Percentiles rank a stretch among this genome's conserved stretches.
phyloP scores from a whole-genome alignment of 2,113 vertebrate genomes.

The Furnarius figulus region DNA sequence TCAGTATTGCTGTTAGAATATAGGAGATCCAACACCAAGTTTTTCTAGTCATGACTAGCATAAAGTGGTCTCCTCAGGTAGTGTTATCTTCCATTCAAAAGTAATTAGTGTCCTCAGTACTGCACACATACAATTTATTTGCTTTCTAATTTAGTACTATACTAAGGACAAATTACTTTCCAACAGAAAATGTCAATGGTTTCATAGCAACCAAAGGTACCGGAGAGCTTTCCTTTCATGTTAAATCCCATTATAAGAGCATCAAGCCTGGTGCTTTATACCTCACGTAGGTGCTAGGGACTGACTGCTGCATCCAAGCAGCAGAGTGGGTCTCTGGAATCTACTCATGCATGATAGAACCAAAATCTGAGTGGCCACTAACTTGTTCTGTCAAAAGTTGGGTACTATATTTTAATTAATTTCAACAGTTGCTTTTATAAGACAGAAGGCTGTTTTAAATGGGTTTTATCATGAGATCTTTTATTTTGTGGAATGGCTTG shows the following conservation, averaged over 20 bases:
- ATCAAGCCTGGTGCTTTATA: background rate
- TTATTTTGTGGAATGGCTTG: conserved; percentile 11
- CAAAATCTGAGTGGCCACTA: background rate
- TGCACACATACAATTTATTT: conserved; percentile 1
- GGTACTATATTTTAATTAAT: background rate
- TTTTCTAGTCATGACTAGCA: background rate
- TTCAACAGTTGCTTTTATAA: background rate
- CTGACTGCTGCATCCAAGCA: background rate
- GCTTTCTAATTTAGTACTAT: conserved; percentile 29
- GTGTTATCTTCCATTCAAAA: background rate
- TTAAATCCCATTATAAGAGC: background rate
- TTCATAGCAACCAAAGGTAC: conserved; percentile 51
- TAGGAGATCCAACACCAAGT: background rate
- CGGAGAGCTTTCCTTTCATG: conserved; percentile 32
- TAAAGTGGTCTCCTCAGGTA: background rate
- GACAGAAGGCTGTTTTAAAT: conserved; percentile 13
- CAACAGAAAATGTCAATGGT: conserved; percentile 45
- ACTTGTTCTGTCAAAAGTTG: background rate
- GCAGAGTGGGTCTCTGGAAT: background rate
- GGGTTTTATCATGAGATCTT: background rate
- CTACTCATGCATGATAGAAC: background rate
- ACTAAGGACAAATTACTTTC: conserved; percentile 34
- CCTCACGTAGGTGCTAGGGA: background rate
- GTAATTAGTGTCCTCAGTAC: background rate
- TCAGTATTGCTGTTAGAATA: background rate